Base-by-base conservation (phyloP, 2,797 vertebrate species). In the Mus spretus region DNA sequence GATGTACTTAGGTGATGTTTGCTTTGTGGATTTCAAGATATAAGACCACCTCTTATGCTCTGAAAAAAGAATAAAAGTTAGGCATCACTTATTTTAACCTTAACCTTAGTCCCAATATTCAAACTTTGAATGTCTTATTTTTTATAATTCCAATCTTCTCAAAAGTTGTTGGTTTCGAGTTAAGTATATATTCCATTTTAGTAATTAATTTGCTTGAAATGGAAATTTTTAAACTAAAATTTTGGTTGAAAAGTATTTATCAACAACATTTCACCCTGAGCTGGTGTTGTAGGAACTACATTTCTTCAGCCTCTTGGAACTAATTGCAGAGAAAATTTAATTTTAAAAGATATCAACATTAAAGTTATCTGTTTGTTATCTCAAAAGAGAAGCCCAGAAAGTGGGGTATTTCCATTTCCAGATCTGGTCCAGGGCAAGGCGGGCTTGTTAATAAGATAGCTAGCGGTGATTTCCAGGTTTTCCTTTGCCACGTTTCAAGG, bases 191-290 rank as follows among this genome's bases (percentile, higher is more conserved):
- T 79, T 74, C 28, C 2, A 50, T 86, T 77, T 92, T 84, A 24
- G 44, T 70, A 10, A 63, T 79, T 95, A 89, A 84, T 93, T 91
- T 89, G 34, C 37, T 94, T 85, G 24, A 86, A 85, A 7, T 53
- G 2, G n/a, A 80, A 80, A 95, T 89, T 80, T 47, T n/a, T 26
- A 94, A 89, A 84, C 1, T 55, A 26, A 82, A 61, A 10, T 57
- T 91, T 91, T 82, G n/a, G 22, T 83, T 75, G 31, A 77, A 86
- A 93, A 94, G 55, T 59, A 81, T 83, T 80, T 10, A 10, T 87
- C 65, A 82, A 47, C 65, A 82, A 47, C 70, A 67, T n/a, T 89
- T 94, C n/a, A 89, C 47, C 65, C 37, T 65, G 67, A 85, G 61
- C 31, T 40, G 61, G 12, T 86, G 92, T 89, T 89, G 3, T 24